Base-by-base conservation (phyloP, 2,888 invertebrate species). In the Tyria jacobaeae region DNA sequence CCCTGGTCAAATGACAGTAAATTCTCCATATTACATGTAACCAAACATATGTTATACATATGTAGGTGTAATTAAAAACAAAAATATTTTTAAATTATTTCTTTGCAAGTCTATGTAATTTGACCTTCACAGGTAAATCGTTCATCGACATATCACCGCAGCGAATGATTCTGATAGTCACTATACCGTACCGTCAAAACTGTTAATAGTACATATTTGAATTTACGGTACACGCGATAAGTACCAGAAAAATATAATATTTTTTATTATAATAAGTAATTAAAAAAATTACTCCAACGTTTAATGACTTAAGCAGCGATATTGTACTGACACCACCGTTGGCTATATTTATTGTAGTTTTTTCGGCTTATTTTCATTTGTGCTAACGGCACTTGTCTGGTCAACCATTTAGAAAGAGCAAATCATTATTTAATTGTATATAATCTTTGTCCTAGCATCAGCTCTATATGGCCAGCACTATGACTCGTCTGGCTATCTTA, bases 111-210 rank as follows among this genome's bases (percentile, higher is more conserved):
- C 34, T 34, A 34, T 34, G n/a, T 27, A 51, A n/a, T 17, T 41
- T 54, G 17, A 54, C 54, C 39, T 54, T 54, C 27, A 25, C 7
- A 12, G 24, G 17, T 54, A 54, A 41, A 31, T 27, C 39, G 54
- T 41, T 41, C 54, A 41, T 25, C 27, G 31, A 37, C 52, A 53
- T 25, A 27, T 49, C 48, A 49, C 27, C 25, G 15, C n/a, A 14
- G 17, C 17, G 34, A 51, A 34, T 51, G 27, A 51, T 31, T 51
- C 34, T 17, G 25, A 48, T 3, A 44, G 48, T 24, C 48, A 25
- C 27, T 49, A 25, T 15, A 37, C 0, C 27, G 15, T 27, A 49
- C 27, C 48, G 48, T 49, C 21, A 44, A 52, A 52, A 35, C 52
- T 24, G 52, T 31, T 15, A 37, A 52, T 35, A 35, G 17, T 10